These are phyloP conservation scores for Rhyzopertha dominica DNA, from an alignment of 1,140 invertebrate genomes.

Conservation along the genomic window DNA sequence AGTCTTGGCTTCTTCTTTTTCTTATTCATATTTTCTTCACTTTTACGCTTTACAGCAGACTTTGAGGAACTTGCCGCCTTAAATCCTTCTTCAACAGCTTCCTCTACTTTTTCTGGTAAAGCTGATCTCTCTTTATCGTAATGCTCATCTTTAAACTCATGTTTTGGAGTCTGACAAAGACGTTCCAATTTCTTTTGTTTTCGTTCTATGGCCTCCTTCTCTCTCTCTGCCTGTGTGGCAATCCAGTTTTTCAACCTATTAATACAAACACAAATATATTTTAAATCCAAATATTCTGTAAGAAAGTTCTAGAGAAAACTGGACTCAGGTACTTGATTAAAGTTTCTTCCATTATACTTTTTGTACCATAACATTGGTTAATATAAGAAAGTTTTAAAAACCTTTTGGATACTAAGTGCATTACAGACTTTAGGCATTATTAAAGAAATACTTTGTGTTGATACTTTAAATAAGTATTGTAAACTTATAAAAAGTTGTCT, in stretches of 20 bases:
- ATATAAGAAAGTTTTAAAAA: too few species aligned
- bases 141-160: slow-evolving; percentile 72
- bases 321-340: too few species aligned
- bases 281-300: too few species aligned
- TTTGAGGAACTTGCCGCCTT: slow-evolving; percentile 42
- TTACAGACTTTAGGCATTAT: too few species aligned
- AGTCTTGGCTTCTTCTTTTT: slow-evolving; percentile 52
- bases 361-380: too few species aligned
- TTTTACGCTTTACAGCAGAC: slow-evolving; percentile 47
- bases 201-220: slow-evolving; percentile 67
- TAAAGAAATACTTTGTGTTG: too few species aligned
- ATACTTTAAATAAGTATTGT: too few species aligned
- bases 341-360: too few species aligned
- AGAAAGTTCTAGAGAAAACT: too few species aligned
- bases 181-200: slow-evolving; percentile 76
- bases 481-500: too few species aligned
- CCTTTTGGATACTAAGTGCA: too few species aligned
- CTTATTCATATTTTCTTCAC: slow-evolving; percentile 34
- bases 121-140: slow-evolving; percentile 74
- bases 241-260: slow-evolving; percentile 78
- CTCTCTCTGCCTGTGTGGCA: slow-evolving; percentile 72
- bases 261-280: too few species aligned
- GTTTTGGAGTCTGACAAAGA: slow-evolving; percentile 68
- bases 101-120: slow-evolving; percentile 71
- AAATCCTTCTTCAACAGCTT: slow-evolving; percentile 77